phyloP scores from a whole-genome alignment of 2,113 vertebrate genomes.

The Pluvialis apricaria region DNA sequence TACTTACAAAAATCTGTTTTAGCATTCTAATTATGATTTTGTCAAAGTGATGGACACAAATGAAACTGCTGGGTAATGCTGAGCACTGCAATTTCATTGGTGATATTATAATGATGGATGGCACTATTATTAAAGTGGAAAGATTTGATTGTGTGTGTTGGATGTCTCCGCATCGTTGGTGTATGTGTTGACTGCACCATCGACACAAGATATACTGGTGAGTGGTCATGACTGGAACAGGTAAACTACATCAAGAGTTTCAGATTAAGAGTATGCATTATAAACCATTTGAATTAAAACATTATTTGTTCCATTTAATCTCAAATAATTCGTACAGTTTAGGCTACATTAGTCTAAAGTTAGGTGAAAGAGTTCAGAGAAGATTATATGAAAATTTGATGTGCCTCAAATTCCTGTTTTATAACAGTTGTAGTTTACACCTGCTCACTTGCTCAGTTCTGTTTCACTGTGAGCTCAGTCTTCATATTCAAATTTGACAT shows the following conservation, averaged over 20 bases:
- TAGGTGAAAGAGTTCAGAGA: not conserved
- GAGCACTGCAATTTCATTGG: not conserved
- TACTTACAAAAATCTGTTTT: not conserved
- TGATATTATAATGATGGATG: not conserved
- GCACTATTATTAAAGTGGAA: not conserved
- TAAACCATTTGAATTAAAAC: not conserved
- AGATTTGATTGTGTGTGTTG: not conserved
- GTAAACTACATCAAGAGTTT: not conserved
- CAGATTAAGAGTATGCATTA: not conserved
- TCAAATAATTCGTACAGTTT: not conserved
- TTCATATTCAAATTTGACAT: not conserved
- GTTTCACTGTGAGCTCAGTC: not conserved
- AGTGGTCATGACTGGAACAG: not conserved
- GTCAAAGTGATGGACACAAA: conserved; percentile 8
- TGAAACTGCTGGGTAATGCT: not conserved
- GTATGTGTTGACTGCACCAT: not conserved
- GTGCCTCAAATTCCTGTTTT: not conserved
- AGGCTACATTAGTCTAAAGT: not conserved
- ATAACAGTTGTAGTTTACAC: not conserved
- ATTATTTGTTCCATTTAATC: not conserved
- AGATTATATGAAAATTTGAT: not conserved
- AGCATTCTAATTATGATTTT: conserved; percentile 29
- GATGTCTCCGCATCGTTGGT: not conserved
- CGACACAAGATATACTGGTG: not conserved
- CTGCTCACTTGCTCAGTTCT: not conserved